phyloP scores from a whole-genome alignment of 2,113 vertebrate species.

The Daboia siamensis region DNA sequence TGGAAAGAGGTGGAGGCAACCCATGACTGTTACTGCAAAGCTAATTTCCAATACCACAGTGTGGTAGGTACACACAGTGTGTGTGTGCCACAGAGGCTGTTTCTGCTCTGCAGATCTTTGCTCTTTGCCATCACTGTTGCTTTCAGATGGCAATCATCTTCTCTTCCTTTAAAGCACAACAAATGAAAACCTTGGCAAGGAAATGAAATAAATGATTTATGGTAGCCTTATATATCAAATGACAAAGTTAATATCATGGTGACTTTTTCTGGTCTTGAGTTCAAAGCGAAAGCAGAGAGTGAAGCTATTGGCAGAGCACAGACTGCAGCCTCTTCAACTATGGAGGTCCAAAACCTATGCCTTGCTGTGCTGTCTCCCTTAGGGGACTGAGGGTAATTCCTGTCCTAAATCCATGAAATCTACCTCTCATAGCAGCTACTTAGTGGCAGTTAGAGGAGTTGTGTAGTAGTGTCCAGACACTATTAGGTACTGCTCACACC shows the following conservation, averaged over 20 bases:
- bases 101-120: constrained; percentile 14
- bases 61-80: not conserved
- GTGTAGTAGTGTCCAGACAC: not conserved
- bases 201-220: constrained; percentile 38
- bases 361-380: not conserved
- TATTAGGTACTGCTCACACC: not conserved
- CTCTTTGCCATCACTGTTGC: constrained; percentile 13
- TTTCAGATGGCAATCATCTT: not conserved
- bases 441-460: not conserved
- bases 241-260: constrained; percentile 21
- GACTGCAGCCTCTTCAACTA: not conserved
- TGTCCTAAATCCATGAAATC: not conserved
- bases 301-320: not conserved
- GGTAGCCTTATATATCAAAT: constrained; percentile 29
- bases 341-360: accelerated
- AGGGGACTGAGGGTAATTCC: not conserved
- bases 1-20: not conserved
- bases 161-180: constrained; percentile 10
- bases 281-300: not conserved
- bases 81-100: not conserved
- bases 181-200: constrained; percentile 35
- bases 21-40: not conserved
- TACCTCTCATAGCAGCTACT: not conserved
- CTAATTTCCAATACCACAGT: constrained; percentile 1
- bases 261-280: constrained; percentile 17